These are phyloP conservation scores for Leptinotarsa peninsularis DNA, from an alignment of 2,888 invertebrate genomes.

Conservation along the genomic window DNA sequence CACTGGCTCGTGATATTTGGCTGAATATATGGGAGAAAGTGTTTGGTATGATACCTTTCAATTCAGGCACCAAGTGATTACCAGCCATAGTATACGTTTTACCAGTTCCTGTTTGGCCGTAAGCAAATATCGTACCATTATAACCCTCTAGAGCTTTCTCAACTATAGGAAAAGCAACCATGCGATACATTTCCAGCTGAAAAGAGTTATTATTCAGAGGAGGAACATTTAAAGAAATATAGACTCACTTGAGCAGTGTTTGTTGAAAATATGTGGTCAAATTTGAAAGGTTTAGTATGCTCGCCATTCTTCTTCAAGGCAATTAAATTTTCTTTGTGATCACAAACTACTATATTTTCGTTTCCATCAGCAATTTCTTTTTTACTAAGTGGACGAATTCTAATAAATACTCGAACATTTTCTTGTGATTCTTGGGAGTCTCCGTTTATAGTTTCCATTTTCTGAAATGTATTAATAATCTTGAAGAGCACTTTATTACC, in stretches of 20 bases:
- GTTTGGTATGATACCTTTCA: constrained; percentile 97
- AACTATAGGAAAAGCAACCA: constrained; percentile 95
- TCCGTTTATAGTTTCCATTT: constrained; percentile 48
- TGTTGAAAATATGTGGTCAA: constrained; percentile 93
- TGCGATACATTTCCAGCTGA: constrained; percentile 93
- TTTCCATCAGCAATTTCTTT: constrained; percentile 82
- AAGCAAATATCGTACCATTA: constrained; percentile 93
- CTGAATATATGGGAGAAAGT: constrained; percentile 99
- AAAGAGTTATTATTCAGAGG: constrained; percentile 42
- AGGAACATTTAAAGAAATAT: neutral
- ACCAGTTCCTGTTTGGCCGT: constrained; percentile 95
- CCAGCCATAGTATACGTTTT: constrained; percentile 99
- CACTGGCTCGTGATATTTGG: constrained; percentile 94
- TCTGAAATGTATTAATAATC: constrained; percentile 19
- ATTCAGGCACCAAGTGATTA: constrained; percentile 84
- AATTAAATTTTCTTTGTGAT: constrained; percentile 81
- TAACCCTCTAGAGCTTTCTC: constrained; percentile 96
- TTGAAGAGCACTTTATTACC: constrained; percentile 4
- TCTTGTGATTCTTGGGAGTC: constrained; percentile 68
- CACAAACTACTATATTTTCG: constrained; percentile 81
- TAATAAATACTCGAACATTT: constrained; percentile 96
- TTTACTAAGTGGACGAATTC: constrained; percentile 92
- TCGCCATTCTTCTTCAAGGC: constrained; percentile 82
- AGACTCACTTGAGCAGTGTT: constrained; percentile 81
- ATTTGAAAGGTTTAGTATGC: constrained; percentile 84